Evolutionary conservation across 1,140 invertebrate species (phyloP), one percentile per base, ranked within the genome.

Genomic region (Kradibia gibbosae): DNA sequence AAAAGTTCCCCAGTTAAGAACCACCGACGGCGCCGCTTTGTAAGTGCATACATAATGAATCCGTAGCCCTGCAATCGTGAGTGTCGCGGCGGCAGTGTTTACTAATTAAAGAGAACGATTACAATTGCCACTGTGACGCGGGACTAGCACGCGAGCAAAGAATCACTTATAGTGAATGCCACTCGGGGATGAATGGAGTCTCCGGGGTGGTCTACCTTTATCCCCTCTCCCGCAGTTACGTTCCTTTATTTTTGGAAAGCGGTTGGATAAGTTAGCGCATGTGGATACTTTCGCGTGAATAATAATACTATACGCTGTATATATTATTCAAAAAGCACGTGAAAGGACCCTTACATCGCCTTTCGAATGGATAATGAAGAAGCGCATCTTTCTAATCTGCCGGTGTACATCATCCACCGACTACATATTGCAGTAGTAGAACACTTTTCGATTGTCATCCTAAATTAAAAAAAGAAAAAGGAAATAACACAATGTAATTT

Each of bases 71-170:
- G 31, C 13, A 39, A 65, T 71, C 25, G 34, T n/a, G 11, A 67
- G 36, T 67, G 22, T n/a, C 34, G 7, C 13, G 8, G 28, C 17
- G 34, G 15, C 36, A 42, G n/a, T 0, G 22, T 71, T 48, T 42
- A 42, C 31, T 71, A 48, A 71, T 71, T 71, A 71, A 25, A 71
- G 70, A 31, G 70, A 1, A 13, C 70, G 42, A 71, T 71, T 25
- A 28, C 67, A 25, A 71, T 45, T 45, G 11, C 11, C 11, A 8
- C 57, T n/a, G 67, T 25, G 36, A 45, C 20, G 62, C 2, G 13
- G 13, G 22, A 10, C 60, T 3, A 4, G 22, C 42, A 39, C 4
- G 42, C 70, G 25, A 70, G 39, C 3, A 7, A 8, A 70, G 39
- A 39, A 3, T 22, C 50, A 15, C 20, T 1, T 0, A 1, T 20